Percentiles rank a stretch among this genome's conserved stretches.
These are phyloP conservation scores for Echiichthys vipera DNA, from an alignment of 2,797 vertebrate genomes.

Conservation along the genomic window DNA sequence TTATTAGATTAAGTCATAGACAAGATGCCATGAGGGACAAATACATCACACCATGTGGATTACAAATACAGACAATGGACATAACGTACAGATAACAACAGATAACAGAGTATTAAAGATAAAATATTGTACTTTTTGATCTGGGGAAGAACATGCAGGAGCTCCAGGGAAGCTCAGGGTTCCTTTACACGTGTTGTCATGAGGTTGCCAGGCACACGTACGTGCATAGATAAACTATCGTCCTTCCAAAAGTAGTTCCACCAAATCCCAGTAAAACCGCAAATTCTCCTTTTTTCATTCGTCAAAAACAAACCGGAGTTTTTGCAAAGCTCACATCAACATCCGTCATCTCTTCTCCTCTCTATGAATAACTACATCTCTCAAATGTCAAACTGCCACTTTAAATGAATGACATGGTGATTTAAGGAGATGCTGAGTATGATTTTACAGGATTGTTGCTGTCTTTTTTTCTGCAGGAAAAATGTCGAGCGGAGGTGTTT, in stretches of 20 bases:
- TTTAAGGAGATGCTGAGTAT: too few species aligned
- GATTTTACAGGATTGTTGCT: background rate
- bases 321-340: too few species aligned
- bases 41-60: too few species aligned
- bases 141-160: too few species aligned
- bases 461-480: slow-evolving; percentile 81
- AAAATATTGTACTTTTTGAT: too few species aligned
- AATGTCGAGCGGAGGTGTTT: slow-evolving; percentile 91
- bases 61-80: too few species aligned
- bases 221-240: background rate
- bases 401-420: background rate
- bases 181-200: background rate
- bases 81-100: too few species aligned
- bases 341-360: too few species aligned
- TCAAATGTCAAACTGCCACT: background rate
- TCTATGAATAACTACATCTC: background rate
- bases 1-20: too few species aligned
- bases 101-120: too few species aligned
- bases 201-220: background rate
- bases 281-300: background rate
- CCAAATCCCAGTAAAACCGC: background rate
- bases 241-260: background rate
- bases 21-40: too few species aligned
- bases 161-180: background rate
- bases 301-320: too few species aligned